phyloP scores from a whole-genome alignment of 2,797 vertebrate species.

The Propithecus perrieri region DNA sequence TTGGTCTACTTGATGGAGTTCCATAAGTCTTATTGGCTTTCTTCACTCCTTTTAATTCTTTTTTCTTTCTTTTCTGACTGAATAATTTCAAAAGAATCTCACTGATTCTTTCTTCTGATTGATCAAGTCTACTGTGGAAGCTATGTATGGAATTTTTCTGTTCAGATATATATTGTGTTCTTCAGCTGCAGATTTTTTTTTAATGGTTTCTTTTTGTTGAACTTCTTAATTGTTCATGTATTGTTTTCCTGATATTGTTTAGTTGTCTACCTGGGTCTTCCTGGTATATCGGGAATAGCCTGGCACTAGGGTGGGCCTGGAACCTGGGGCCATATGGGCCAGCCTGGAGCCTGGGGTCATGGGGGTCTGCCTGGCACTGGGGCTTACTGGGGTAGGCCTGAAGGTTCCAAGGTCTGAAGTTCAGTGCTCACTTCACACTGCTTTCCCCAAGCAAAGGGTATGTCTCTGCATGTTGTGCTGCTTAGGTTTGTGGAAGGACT shows the following conservation, averaged over 20 bases:
- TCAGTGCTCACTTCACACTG: background rate
- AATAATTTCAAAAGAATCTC: background rate
- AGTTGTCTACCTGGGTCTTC: background rate
- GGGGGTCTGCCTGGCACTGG: background rate
- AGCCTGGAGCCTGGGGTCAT: too few species aligned
- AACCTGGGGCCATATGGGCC: background rate
- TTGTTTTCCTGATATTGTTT: background rate
- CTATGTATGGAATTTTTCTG: background rate
- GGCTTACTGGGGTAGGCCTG: background rate
- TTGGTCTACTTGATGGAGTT: background rate
- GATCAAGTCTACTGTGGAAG: background rate
- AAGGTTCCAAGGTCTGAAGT: too few species aligned
- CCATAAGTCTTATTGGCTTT: background rate
- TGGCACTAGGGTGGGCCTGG: background rate
- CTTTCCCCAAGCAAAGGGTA: background rate
- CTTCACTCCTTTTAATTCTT: background rate
- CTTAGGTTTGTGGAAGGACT: background rate
- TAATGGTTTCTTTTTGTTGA: background rate
- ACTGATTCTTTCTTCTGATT: background rate
- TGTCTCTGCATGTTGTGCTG: background rate
- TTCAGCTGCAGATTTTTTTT: background rate
- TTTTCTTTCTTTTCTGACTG: background rate
- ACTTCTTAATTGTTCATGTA: background rate
- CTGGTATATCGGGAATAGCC: background rate
- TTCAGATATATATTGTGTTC: background rate